phyloP scores from a whole-genome alignment of 2,888 invertebrate genomes.

The Sarcophaga rosellei region DNA sequence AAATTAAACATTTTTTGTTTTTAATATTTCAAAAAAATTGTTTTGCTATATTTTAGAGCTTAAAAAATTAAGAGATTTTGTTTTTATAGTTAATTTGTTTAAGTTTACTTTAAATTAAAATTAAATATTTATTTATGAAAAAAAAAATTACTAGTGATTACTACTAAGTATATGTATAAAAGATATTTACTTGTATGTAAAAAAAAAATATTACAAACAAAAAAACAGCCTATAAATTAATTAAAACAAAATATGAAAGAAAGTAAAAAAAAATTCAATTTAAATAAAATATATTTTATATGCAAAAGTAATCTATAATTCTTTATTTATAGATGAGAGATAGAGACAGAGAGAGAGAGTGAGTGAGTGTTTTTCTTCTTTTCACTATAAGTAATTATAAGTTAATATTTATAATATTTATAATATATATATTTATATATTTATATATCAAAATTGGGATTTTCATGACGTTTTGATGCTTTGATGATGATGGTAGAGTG shows the following conservation, averaged over 20 bases:
- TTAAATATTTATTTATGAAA: constrained; percentile 41
- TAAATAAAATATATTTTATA: constrained; percentile 2
- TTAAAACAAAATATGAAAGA: constrained; percentile 50
- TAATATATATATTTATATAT: constrained; percentile 44
- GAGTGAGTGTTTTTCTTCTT: constrained; percentile 40
- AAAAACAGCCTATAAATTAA: constrained; percentile 65
- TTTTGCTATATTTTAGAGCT: constrained; percentile 9
- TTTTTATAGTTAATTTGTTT: constrained; percentile 35
- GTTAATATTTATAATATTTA: constrained; percentile 55
- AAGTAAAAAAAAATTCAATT: not conserved
- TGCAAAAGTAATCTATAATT: constrained; percentile 57
- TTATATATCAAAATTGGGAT: constrained; percentile 56
- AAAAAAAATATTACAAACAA: constrained; percentile 57
- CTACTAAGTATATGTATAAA: constrained; percentile 41
- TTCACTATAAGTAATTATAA: constrained; percentile 57
- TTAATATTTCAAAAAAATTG: not conserved
- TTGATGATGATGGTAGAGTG: constrained; percentile 34
- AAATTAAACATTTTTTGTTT: not conserved
- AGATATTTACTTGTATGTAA: constrained; percentile 38
- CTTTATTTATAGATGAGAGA: constrained; percentile 45
- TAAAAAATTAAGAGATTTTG: constrained; percentile 20
- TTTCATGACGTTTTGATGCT: constrained; percentile 52
- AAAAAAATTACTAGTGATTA: constrained; percentile 42
- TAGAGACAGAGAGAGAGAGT: constrained; percentile 28
- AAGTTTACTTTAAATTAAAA: constrained; percentile 50